Evolutionary conservation across 2,888 invertebrate species (phyloP), one percentile per base, ranked within the genome.

Genomic region (Callosobruchus maculatus): DNA sequence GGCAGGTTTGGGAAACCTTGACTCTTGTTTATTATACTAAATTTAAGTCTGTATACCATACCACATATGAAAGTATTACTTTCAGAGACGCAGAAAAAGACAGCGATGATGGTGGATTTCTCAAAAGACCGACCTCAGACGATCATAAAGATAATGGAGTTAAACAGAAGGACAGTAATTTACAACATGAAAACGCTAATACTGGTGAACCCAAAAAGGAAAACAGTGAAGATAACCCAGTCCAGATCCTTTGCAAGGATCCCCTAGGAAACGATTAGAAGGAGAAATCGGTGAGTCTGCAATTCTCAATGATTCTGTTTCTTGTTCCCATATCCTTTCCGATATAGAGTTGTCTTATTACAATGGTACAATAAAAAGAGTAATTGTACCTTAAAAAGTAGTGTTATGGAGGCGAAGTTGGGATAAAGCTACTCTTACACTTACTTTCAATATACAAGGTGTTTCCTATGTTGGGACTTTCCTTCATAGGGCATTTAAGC

Each of bases 41-140:
- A n/a, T n/a, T n/a, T n/a, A n/a, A n/a, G n/a, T n/a, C n/a, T n/a
- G n/a, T n/a, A n/a, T n/a, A n/a, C n/a, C n/a, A n/a, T n/a, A n/a
- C n/a, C n/a, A n/a, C n/a, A n/a, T n/a, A n/a, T n/a, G n/a, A 26
- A 26, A 2, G 7, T 26, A 26, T 49, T 49, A 49, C 13, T 49
- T 49, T 18, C 22, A 21, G 20, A 22, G 71, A 71, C 0, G 74
- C 78, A 31, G 83, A 87, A 68, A 77, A 86, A 72, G 84, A 85
- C 72, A 85, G 84, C 72, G 86, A 87, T 75, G 86, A 92, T 77
- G 92, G 92, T 1, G 92, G 92, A 0, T 92, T 92, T 80, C 85
- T 90, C 76, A 85, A 88, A 49, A 85, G 90, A 74, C 84, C 88
- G 73, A 87, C 88, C 4, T 85, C 90, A 3, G 81, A 79, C 73